These are phyloP conservation scores for Orgyia antiqua DNA, from an alignment of 2,888 invertebrate genomes.

Conservation along the genomic window DNA sequence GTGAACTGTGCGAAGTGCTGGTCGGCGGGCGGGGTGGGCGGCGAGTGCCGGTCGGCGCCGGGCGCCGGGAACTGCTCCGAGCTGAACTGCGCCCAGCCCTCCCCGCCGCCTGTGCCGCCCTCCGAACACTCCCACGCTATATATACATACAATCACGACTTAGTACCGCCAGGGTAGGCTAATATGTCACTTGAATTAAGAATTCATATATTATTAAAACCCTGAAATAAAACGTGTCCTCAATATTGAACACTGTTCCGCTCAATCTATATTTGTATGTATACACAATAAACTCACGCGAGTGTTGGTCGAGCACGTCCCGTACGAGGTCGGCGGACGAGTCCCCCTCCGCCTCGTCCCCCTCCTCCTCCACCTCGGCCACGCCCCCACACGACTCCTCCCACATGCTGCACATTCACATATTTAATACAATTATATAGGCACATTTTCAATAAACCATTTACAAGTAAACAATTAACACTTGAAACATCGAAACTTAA, in stretches of 20 bases:
- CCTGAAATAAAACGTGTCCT: no score
- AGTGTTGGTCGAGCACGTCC: constrained; percentile 14
- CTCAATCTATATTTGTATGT: no score
- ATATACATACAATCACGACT: background rate
- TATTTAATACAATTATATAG: no score
- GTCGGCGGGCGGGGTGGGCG: constrained; percentile 5
- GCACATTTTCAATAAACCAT: no score
- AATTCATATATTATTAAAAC: no score
- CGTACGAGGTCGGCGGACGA: constrained; percentile 2
- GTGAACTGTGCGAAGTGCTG: constrained; percentile 21
- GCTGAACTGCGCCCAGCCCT: constrained; percentile 57
- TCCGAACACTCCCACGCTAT: constrained; percentile 42
- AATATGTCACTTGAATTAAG: no score
- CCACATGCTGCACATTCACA: constrained; percentile 50
- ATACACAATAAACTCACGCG: no score
- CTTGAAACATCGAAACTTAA: no score
- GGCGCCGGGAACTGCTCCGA: constrained; percentile 7
- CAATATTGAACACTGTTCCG: no score
- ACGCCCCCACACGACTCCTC: constrained; percentile 54
- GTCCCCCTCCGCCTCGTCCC: constrained; percentile 54
- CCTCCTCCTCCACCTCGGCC: constrained; percentile 90
- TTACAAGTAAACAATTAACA: no score
- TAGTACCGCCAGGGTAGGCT: no score
- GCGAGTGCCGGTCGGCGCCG: constrained; percentile 2
- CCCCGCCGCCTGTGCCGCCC: constrained; percentile 21